Conservation (phyloP, 2,888 invertebrate species). For the Ennomos quercinarius region DNA sequence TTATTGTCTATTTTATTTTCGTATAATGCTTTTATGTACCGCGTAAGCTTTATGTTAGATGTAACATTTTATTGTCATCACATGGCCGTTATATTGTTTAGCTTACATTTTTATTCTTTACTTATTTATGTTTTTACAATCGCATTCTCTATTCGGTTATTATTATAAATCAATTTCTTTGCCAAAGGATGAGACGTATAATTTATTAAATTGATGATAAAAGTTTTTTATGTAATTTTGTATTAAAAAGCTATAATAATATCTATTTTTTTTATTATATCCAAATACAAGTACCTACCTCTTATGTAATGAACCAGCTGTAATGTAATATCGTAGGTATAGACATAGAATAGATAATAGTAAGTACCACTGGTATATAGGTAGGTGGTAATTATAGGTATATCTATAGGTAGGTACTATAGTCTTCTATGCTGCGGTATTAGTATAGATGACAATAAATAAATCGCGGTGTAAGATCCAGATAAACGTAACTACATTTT, state of each 20-base stretch:
- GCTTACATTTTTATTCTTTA: constrained; percentile 61
- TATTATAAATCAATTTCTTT: constrained; percentile 50
- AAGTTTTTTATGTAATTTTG: constrained; percentile 70
- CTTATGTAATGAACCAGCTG: background rate
- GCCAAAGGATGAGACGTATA: constrained; percentile 72
- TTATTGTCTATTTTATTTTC: constrained; percentile 71
- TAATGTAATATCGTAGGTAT: no score
- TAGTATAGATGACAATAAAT: no score
- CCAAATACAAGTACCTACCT: background rate
- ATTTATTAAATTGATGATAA: constrained; percentile 63
- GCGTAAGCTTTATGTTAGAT: constrained; percentile 70
- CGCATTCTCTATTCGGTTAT: constrained; percentile 55
- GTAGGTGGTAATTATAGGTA: no score
- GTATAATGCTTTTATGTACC: constrained; percentile 74
- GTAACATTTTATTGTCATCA: constrained; percentile 63
- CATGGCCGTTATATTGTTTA: constrained; percentile 63
- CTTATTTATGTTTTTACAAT: constrained; percentile 56
- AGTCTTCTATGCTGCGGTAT: no score
- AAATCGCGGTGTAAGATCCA: no score
- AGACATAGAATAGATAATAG: no score
- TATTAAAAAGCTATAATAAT: constrained; percentile 81
- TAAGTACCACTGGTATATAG: no score
- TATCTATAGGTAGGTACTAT: no score
- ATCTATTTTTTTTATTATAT: constrained; percentile 32
- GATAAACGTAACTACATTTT: no score